These are phyloP conservation scores for Salvelinus sp. DNA, from an alignment of 2,113 vertebrate genomes.

Conservation along the genomic window DNA sequence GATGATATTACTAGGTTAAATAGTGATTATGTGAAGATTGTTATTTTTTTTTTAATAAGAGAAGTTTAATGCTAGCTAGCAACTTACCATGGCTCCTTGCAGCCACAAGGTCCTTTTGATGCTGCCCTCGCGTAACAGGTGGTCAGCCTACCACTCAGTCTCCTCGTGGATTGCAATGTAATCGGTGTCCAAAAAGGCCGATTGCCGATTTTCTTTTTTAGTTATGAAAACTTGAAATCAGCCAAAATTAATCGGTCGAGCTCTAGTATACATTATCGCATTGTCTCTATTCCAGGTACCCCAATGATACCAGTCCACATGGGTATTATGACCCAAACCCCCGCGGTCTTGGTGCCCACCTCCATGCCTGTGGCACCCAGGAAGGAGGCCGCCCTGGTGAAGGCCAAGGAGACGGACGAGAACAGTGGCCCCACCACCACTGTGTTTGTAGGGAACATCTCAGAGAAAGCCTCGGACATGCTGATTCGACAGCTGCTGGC, in stretches of 20 bases:
- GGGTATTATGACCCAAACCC: constrained; percentile 92
- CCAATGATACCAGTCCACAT: constrained; percentile 99
- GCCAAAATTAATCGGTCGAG: too few species aligned
- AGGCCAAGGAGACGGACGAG: constrained; percentile 86
- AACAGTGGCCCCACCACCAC: constrained; percentile 94
- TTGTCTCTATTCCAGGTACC: constrained; percentile 72
- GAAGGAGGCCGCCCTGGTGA: constrained; percentile 81
- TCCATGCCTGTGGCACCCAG: constrained; percentile 82
- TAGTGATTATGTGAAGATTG: too few species aligned
- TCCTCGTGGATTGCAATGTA: too few species aligned
- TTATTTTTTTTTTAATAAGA: too few species aligned
- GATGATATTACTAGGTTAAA: too few species aligned
- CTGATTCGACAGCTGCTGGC: constrained; percentile 95
- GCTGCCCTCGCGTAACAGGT: too few species aligned
- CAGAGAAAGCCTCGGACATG: constrained; percentile 98
- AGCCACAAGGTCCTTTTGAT: too few species aligned
- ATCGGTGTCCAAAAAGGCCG: too few species aligned
- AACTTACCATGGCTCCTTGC: too few species aligned
- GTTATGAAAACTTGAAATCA: too few species aligned
- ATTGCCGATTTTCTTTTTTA: background rate
- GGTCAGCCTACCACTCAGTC: too few species aligned
- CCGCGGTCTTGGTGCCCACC: constrained; percentile 87
- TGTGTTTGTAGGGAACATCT: constrained; percentile 98
- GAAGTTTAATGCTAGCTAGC: too few species aligned
- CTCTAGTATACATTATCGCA: background rate